Evolutionary conservation across 2,888 invertebrate genomes (phyloP).

Genomic region (Cheilosia vernalis): DNA sequence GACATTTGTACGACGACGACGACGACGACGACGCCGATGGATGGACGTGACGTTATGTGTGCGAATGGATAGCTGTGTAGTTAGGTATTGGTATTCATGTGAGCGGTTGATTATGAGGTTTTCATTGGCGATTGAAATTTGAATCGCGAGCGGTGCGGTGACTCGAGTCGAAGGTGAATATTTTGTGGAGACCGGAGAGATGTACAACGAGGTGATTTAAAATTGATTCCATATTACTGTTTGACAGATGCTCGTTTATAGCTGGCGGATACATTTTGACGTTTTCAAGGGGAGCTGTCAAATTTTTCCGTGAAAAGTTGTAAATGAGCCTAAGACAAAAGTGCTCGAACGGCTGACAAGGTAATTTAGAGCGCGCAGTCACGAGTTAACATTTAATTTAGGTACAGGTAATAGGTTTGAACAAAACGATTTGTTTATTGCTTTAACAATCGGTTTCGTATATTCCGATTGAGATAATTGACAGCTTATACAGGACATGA

Average conservation of each 20-base stretch:
- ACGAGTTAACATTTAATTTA: constrained; percentile 56
- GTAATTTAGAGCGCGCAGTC: constrained; percentile 23
- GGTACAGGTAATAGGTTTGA: neutral
- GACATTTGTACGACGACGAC: constrained; percentile 70
- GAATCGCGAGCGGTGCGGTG: constrained; percentile 48
- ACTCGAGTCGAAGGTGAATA: constrained; percentile 57
- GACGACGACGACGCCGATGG: constrained; percentile 60
- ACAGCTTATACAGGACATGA: constrained; percentile 48
- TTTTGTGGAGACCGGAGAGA: neutral
- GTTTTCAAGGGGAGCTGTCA: constrained; percentile 60
- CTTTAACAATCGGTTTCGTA: constrained; percentile 41
- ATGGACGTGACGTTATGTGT: constrained; percentile 71
- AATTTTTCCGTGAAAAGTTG: constrained; percentile 33
- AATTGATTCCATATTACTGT: constrained; percentile 29
- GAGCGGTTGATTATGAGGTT: constrained; percentile 50
- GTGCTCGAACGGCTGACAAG: constrained; percentile 2
- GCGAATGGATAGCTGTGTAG: constrained; percentile 36
- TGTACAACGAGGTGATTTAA: constrained; percentile 33
- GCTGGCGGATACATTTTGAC: constrained; percentile 43
- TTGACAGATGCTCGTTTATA: constrained; percentile 31
- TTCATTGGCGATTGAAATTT: constrained; percentile 63
- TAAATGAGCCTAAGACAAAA: neutral
- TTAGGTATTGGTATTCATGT: constrained; percentile 70
- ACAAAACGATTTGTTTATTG: constrained; percentile 23
- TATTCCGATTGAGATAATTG: constrained; percentile 60